Base-by-base conservation (phyloP, 2,113 vertebrate species). In the Pelvicachromis taeniatus region DNA sequence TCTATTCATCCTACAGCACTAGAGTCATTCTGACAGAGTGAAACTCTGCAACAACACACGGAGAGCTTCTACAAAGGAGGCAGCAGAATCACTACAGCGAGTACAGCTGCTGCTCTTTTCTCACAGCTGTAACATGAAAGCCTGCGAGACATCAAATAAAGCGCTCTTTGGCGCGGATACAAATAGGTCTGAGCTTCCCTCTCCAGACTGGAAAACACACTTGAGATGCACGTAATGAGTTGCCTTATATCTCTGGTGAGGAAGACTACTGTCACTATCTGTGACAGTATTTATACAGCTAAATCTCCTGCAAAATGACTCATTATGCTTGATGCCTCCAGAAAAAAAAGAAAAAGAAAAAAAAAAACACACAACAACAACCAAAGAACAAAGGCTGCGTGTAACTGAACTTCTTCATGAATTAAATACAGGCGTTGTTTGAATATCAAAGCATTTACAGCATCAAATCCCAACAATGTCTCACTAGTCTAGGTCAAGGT, bases 121-220 rank as follows among this genome's bases (percentile, higher is more conserved):
- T 80, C 81, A 53, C 78, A 89, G 86, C 81, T 85, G 83, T 63
- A 21, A 45, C 33, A 86, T 84, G 26, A 90, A 89, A 92, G 68
- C 63, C 56, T 80, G 53, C 19, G 14, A 70, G 83, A 88, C 40
- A 70, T 56, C 78, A 80, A 88, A 78, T 68, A 81, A 85, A 45
- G 26, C 54, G 61, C 53, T 54, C 78, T 52, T 78, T 31, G 19
- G 42, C 16, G 53, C 16, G 21, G 85, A 78, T 54, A 59, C 82
- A 21, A 73, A 78, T 35, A 3, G 31, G 21, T 54, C 38, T 2
- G 42, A 65, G n/a, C 45, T n/a, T 65, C 85, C 80, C 82, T 58
- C 61, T 56, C 10, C 52, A 75, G 14, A 82, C 17, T 26, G 17
- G 26, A 35, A 80, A 85, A 78, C 55, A 82, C 33, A 42, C 21